Percentiles rank a stretch among this genome's conserved stretches.
These are phyloP conservation scores for Xenentodon cancila DNA, from an alignment of 2,797 vertebrate species.

Conservation along the genomic window DNA sequence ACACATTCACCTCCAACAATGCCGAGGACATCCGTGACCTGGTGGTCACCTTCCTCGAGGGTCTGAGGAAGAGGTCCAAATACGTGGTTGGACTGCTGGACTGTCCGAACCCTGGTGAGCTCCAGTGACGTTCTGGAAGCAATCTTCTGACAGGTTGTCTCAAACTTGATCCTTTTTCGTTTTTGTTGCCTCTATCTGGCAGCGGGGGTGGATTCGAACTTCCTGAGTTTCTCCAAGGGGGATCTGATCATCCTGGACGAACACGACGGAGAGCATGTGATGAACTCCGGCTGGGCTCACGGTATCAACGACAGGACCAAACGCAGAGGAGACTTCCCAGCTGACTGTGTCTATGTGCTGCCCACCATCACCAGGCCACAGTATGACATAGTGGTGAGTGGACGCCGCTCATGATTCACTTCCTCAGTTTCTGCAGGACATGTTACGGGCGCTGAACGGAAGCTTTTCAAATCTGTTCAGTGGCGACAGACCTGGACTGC, in stretches of 20 bases:
- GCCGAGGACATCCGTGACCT: constrained; percentile 95
- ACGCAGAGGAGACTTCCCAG: constrained; percentile 93
- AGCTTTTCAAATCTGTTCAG: no score
- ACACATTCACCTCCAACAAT: constrained; percentile 97
- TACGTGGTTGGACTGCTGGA: constrained; percentile 93
- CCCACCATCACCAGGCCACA: constrained; percentile 90
- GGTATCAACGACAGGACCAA: constrained; percentile 93
- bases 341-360: constrained; percentile 92
- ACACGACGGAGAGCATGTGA: constrained; percentile 89
- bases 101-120: constrained; percentile 90
- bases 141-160: rapidly evolving
- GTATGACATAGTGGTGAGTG: constrained; percentile 89
- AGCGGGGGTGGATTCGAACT: constrained; percentile 89
- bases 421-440: not conserved
- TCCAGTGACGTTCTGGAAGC: rapidly evolving
- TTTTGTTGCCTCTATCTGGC: not conserved
- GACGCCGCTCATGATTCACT: not conserved
- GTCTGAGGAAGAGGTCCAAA: constrained; percentile 92
- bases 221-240: constrained; percentile 93
- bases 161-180: not conserved
- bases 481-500: no score
- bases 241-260: constrained; percentile 94
- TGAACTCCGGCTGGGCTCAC: constrained; percentile 93
- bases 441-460: no score
- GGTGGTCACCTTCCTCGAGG: constrained; percentile 93